These are phyloP conservation scores for Rachycentron canadum DNA, from an alignment of 2,797 vertebrate genomes.

Conservation along the genomic window DNA sequence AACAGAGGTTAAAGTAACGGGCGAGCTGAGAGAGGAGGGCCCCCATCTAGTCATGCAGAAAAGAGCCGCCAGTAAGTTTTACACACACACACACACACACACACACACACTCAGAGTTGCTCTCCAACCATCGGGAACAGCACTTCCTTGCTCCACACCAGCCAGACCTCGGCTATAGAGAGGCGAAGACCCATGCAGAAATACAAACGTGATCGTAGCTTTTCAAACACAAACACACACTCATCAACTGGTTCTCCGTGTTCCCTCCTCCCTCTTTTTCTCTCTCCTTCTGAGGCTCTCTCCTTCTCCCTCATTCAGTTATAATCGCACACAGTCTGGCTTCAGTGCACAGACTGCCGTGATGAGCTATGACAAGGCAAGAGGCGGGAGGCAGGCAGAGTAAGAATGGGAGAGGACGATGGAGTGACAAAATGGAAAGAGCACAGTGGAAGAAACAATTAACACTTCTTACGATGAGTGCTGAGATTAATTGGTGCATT, in stretches of 20 bases:
- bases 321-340: constrained; percentile 64
- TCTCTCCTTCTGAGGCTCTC: constrained; percentile 37
- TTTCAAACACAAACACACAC: constrained; percentile 79
- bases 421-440: constrained; percentile 60
- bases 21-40: constrained; percentile 78
- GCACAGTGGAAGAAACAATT: constrained; percentile 72
- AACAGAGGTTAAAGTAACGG: constrained; percentile 87
- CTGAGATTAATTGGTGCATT: constrained; percentile 24
- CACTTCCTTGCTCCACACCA: constrained; percentile 58
- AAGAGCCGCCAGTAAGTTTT: constrained; percentile 67
- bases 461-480: constrained; percentile 42
- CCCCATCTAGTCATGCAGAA: constrained; percentile 88
- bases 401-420: constrained; percentile 48
- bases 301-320: constrained; percentile 63
- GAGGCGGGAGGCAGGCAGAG: constrained; percentile 58
- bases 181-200: constrained; percentile 70
- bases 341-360: constrained; percentile 72
- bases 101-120: constrained; percentile 33
- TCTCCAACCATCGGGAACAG: constrained; percentile 53
- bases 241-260: constrained; percentile 69
- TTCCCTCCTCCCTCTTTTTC: constrained; percentile 8
- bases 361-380: constrained; percentile 81
- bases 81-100: constrained; percentile 41
- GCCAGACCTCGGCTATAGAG: constrained; percentile 60
- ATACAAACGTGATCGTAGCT: constrained; percentile 69